Evolutionary conservation across 2,113 vertebrate species (phyloP).

Genomic region (Oncorhynchus mykiss): DNA sequence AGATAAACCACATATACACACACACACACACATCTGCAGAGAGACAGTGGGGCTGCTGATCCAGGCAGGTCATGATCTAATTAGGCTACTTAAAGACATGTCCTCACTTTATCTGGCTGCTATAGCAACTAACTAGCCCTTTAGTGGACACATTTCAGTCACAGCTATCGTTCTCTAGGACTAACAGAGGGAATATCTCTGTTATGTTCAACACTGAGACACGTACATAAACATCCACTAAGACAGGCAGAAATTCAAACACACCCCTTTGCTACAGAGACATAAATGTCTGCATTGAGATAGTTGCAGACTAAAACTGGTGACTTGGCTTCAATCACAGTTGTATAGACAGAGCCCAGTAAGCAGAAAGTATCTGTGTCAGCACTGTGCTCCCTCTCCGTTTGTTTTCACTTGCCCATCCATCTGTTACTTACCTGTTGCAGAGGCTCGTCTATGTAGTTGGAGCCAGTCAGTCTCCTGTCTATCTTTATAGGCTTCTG

Average conservation of each 20-base stretch:
- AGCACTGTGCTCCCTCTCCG: not conserved
- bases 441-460: constrained; percentile 96
- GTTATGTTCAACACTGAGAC: not conserved
- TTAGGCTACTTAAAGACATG: too few relatives aligned
- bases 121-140: not conserved
- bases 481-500: constrained; percentile 91
- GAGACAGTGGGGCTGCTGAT: not conserved
- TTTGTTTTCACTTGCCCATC: not conserved
- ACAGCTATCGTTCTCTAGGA: too few relatives aligned
- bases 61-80: too few relatives aligned
- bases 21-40: constrained; percentile 12
- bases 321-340: too few relatives aligned
- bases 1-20: not conserved
- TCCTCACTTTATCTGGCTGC: too few relatives aligned
- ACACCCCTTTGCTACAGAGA: not conserved
- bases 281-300: too few relatives aligned
- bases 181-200: too few relatives aligned
- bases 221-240: constrained; percentile 1
- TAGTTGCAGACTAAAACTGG: too few relatives aligned
- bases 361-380: too few relatives aligned
- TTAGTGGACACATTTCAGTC: not conserved
- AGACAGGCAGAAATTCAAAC: constrained; percentile 23
- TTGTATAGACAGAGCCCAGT: too few relatives aligned
- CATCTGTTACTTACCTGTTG: constrained; percentile 82
- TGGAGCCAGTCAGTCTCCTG: constrained; percentile 93